A percentile compares a stretch with the other conserved stretches of the same genome.
phyloP scores from a whole-genome alignment of 2,113 vertebrate genomes.

The Dolichotis patagonum region DNA sequence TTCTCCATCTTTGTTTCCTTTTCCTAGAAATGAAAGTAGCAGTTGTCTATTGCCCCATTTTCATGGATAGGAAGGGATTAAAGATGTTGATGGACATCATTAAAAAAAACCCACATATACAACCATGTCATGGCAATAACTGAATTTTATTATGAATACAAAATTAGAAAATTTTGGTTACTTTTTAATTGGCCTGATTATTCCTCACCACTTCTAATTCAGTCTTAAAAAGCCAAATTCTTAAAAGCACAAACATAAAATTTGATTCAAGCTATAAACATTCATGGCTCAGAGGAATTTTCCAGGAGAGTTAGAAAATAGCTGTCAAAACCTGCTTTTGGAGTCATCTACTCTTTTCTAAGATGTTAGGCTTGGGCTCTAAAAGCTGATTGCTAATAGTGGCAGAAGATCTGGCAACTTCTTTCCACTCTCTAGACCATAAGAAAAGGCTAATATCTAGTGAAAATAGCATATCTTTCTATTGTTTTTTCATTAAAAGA shows the following conservation, averaged over 20 bases:
- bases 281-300: background rate
- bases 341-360: conserved; percentile 1
- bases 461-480: background rate
- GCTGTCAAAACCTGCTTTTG: conserved; percentile 47
- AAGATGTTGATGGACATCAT: conserved; percentile 18
- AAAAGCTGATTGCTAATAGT: conserved; percentile 6
- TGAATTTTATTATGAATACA: background rate
- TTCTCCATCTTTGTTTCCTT: conserved; percentile 8
- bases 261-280: conserved; percentile 4
- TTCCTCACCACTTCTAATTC: conserved; percentile 16
- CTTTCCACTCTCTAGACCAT: background rate
- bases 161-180: background rate
- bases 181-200: background rate
- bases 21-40: conserved; percentile 16
- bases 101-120: conserved; percentile 3
- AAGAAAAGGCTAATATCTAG: background rate
- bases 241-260: conserved; percentile 27
- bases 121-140: background rate
- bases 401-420: background rate
- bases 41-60: background rate
- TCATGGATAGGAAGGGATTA: background rate
- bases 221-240: conserved; percentile 34
- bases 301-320: conserved; percentile 30
- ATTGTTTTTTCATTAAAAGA: background rate
- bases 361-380: background rate